Evolutionary conservation across 2,797 vertebrate genomes (phyloP), one percentile per base, ranked within the genome.

Genomic region (Malurus leucopterus): DNA sequence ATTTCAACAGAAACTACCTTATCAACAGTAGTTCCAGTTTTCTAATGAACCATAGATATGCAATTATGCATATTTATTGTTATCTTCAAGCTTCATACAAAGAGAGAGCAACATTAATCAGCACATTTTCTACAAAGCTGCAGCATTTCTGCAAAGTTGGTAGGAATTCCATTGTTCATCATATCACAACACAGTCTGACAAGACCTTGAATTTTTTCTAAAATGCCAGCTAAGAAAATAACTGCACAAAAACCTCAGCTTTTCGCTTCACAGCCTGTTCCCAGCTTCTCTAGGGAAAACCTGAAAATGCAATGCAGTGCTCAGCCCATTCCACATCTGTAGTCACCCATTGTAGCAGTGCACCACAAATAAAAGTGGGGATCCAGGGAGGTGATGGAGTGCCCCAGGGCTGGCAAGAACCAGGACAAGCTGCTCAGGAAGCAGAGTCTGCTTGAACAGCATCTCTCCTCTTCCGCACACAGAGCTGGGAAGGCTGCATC

Each of bases 321-420:
- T 10, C 14, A 67, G 62, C 7, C 41, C 49, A 24, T 41, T 49
- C 41, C 20, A 20, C 0, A 2, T 17, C 36, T 51, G 26, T 13
- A 40, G 59, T 1, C 51, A 22, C 43, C 38, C n/a, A 17, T 1
- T 32, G 17, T 20, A 36, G 20, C n/a, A 53, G n/a, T 29, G 7
- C 40, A 72, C 23, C 13, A 34, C 1, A 0, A 16, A 9, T 9
- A n/a, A 11, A 8, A 32, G 13, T 4, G 14, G 9, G 24, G 8
- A 27, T 24, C 6, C 17, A 20, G 15, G 8, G 15, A 32, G 9
- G 12, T 8, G 4, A 51, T 22, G 27, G 27, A 70, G 15, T 1
- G 53, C n/a, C 26, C 9, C 32, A 4, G 30, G 27, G n/a, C 38
- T 55, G 13, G 3, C 30, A 18, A 43, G n/a, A 13, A 50, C 64